A percentile compares a stretch with the other conserved stretches of the same genome.
These are phyloP conservation scores for Sicus ferrugineus DNA, from an alignment of 2,888 invertebrate species.

Conservation along the genomic window DNA sequence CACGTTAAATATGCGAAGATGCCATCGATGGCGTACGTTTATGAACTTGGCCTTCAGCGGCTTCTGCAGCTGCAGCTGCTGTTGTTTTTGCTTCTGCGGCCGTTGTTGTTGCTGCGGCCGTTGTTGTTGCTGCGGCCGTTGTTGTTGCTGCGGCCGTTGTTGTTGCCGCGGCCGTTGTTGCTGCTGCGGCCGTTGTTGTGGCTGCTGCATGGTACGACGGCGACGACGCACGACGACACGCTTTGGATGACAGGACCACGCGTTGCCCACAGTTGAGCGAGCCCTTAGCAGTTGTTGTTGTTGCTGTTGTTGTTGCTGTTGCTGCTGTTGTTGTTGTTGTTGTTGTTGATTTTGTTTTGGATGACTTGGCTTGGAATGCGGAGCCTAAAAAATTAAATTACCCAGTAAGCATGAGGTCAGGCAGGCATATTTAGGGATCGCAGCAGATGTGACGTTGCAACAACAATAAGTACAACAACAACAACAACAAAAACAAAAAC, in stretches of 20 bases:
- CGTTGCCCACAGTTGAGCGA: constrained; percentile 16
- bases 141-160: too few species aligned
- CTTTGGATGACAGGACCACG: constrained; percentile 7
- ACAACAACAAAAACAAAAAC: too few species aligned
- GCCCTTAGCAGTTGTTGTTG: background rate
- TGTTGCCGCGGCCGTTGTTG: too few species aligned
- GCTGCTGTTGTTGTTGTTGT: background rate
- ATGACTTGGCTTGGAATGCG: constrained; percentile 26
- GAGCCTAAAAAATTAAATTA: constrained; percentile 31
- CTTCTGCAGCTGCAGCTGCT: background rate
- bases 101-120: too few species aligned
- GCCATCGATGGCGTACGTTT: background rate
- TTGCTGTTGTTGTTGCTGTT: constrained; percentile 9
- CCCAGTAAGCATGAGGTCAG: constrained; percentile 19
- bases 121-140: too few species aligned
- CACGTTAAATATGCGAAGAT: constrained; percentile 4
- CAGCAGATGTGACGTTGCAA: constrained; percentile 24
- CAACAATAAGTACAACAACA: background rate
- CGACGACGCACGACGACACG: constrained; percentile 21
- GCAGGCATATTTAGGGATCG: constrained; percentile 25
- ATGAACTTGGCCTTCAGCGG: constrained; percentile 30
- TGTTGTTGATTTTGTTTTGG: constrained; percentile 2
- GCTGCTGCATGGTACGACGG: constrained; percentile 10
- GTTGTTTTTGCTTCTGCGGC: background rate
- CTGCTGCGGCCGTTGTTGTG: too few species aligned